Percentiles rank a stretch among this genome's conserved stretches.
Conservation (phyloP, 2,888 invertebrate species). For the Sinodicranocentrus sp. region DNA sequence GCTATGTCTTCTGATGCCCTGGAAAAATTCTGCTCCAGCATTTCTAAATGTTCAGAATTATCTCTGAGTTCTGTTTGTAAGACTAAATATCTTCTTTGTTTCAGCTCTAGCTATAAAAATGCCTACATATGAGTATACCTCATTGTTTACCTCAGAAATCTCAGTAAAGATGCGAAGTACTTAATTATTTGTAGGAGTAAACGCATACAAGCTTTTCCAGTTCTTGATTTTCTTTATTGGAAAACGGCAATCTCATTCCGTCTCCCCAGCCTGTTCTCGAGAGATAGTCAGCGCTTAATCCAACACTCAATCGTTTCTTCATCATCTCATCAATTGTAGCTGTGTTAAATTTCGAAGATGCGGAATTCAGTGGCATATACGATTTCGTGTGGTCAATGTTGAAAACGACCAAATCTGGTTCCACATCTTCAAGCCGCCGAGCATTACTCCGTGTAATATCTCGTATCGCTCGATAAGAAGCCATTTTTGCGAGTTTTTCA, state of each 20-base stretch:
- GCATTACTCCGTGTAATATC: constrained; percentile 44
- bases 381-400: constrained; percentile 42
- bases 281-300: constrained; percentile 6
- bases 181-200: too few species aligned
- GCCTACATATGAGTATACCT: too few species aligned
- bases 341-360: constrained; percentile 6
- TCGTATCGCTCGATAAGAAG: constrained; percentile 23
- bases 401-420: constrained; percentile 43
- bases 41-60: constrained; percentile 48
- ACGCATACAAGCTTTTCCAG: constrained; percentile 58
- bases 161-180: background rate
- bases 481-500: background rate
- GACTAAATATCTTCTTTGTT: constrained; percentile 47
- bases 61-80: constrained; percentile 57
- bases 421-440: constrained; percentile 28
- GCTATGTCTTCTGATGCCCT: constrained; percentile 53
- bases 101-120: constrained; percentile 44
- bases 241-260: constrained; percentile 60
- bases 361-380: background rate
- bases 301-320: constrained; percentile 7
- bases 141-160: background rate
- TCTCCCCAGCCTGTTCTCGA: constrained; percentile 56
- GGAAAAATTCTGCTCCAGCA: constrained; percentile 46
- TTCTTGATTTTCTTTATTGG: constrained; percentile 56
- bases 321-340: background rate